Evolutionary conservation across 2,113 vertebrate genomes (phyloP).

Genomic region (Tachysurus vachellii): DNA sequence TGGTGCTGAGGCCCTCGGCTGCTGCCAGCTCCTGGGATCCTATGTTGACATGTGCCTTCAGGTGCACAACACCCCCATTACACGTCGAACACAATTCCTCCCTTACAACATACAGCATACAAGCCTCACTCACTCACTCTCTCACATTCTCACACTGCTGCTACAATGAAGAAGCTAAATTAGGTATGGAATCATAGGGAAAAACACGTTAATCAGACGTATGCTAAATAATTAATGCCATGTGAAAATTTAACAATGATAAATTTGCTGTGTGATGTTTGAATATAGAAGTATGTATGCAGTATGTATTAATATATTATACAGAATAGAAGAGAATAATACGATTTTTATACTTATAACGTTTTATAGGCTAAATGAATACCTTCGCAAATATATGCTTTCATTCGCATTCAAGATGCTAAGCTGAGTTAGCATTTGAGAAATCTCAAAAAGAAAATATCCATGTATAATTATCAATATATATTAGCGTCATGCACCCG

Average conservation of each 20-base stretch:
- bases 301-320: not conserved
- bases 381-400: not conserved
- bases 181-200: not conserved
- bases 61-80: slow-evolving; percentile 60
- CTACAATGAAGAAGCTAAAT: not conserved
- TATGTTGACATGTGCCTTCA: slow-evolving; percentile 62
- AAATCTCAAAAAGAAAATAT: too few species aligned
- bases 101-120: slow-evolving; percentile 42
- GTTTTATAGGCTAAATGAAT: not conserved
- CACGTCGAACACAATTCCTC: slow-evolving; percentile 53
- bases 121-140: slow-evolving; percentile 7
- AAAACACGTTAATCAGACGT: not conserved
- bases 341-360: not conserved
- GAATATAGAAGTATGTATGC: not conserved
- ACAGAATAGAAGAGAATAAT: not conserved
- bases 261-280: not conserved
- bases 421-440: not conserved
- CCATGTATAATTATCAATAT: not conserved
- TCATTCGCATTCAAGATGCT: not conserved
- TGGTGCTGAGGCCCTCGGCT: slow-evolving; percentile 55
- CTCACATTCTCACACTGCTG: not conserved
- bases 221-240: too few species aligned
- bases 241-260: not conserved
- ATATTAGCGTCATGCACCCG: not conserved
- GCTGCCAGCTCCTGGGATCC: slow-evolving; percentile 58